Base-by-base conservation (phyloP, 1,140 invertebrate genomes). In the Gryon sp. region DNA sequence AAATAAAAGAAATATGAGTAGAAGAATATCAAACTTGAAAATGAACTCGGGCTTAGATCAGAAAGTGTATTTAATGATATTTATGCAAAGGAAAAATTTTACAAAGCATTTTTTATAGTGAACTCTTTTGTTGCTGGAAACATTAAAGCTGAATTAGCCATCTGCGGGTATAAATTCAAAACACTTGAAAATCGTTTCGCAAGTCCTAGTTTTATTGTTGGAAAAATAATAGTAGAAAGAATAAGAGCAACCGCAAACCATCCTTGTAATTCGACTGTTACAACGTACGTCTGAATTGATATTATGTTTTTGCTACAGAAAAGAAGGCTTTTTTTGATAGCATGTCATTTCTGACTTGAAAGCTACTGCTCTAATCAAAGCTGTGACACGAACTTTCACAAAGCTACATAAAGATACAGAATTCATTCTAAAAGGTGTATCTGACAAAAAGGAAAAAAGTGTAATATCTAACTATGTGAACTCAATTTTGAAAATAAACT, bases 361-460 rank as follows among this genome's bases (percentile, higher is more conserved):
- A 66, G 55, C 60, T 4, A 59, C 70, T 45, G 9, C 50, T 62
- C 40, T 63, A 68, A 68, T 68, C 72, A 76, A 69, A 76, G 72
- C 62, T 16, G 12, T 24, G 53, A 62, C 62, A 38, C 52, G 28
- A 20, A 15, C 11, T 26, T 38, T 43, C 16, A 26, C 30, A 53
- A 60, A 74, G 38, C 20, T 36, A 57, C 38, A 19, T 18, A 34
- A 43, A 66, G 24, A 69, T 36, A 43, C 41, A 65, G 20, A 57
- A 50, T 55, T 32, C 38, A 46, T 12, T 41, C 4, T 14, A 24
- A 46, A 32, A 38, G 28, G 46, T 53, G 15, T 30, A 48, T 14
- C 60, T 43, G 40, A 43, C 40, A 40, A 46, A 30, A 53, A n/a
- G 15, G 30, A 15, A 41, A 43, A 43, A 55, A 40, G 4, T 22